Percentiles rank a stretch among this genome's conserved stretches.
phyloP scores from a whole-genome alignment of 2,113 vertebrate genomes.

The Saguinus imperator region DNA sequence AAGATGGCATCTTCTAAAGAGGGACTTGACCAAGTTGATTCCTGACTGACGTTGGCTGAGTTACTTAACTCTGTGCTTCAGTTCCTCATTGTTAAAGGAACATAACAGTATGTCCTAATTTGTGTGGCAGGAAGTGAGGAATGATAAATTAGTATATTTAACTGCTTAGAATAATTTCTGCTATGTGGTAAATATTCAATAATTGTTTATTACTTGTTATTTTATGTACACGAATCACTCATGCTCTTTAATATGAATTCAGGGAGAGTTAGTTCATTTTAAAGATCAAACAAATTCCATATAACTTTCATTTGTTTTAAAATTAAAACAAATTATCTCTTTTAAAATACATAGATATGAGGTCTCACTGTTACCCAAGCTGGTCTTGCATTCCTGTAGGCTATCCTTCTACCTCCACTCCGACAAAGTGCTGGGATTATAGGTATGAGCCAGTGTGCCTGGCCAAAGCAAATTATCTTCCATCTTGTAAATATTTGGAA shows the following conservation, averaged over 20 bases:
- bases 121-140: neutral
- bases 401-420: too few species aligned
- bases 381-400: too few species aligned
- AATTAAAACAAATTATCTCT: neutral
- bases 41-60: neutral
- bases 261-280: neutral
- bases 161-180: neutral
- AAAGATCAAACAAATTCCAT: neutral
- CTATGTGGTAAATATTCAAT: neutral
- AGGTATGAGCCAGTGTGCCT: too few species aligned
- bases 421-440: too few species aligned
- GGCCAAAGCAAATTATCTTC: neutral
- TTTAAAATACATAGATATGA: neutral
- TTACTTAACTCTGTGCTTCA: neutral
- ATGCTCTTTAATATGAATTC: neutral
- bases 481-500: neutral
- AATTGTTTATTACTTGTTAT: neutral
- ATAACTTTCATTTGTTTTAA: neutral
- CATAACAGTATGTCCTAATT: neutral
- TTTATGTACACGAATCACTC: neutral
- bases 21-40: neutral
- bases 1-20: neutral
- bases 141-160: neutral
- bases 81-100: neutral
- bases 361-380: too few species aligned